Base-by-base conservation (phyloP, 2,888 invertebrate genomes). In the Adelognathus sp. region DNA sequence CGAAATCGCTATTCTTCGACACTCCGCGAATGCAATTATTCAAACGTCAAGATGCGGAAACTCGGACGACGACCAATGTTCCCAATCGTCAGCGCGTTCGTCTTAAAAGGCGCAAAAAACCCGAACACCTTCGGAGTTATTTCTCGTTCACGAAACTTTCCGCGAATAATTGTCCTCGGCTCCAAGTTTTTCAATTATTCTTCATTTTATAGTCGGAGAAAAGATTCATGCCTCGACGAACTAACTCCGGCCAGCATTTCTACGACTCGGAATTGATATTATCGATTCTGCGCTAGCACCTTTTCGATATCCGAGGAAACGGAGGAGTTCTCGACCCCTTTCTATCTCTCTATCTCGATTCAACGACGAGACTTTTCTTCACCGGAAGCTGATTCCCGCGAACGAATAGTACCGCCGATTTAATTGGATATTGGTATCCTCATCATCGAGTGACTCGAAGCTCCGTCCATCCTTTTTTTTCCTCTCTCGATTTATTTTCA, bases 151-250 rank as follows among this genome's bases (percentile, higher is more conserved):
- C 52, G n/a, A 18, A 4, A 56, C 54, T 77, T 80, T 63, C 58
- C 36, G 54, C 63, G 50, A 71, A 75, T 77, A 74, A 76, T 81
- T 80, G 77, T 69, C 33, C 69, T 63, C 54, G 63, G 56, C 46
- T n/a, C n/a, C 29, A 78, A 78, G 73, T 78, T 78, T 78, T 78
- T 78, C 77, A 78, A 73, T 78, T 78, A 78, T 78, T 69, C 73
- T 46, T 69, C 31, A 73, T 73, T 73, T 73, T 77, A 69, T 58
- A 46, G 56, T 27, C 61, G 44, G 64, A 21, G 63, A 50, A 56
- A 67, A 60, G 73, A 44, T 66, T 67, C 46, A n/a, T 58, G 61
- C 66, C 39, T 56, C 52, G 67, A 41, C 29, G 27, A 64, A 14
- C 39, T 39, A 21, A 50, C 24, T n/a, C 21, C 27, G 39, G 67